These are phyloP conservation scores for Tortrix viridana DNA, from an alignment of 2,888 invertebrate species.

Conservation along the genomic window DNA sequence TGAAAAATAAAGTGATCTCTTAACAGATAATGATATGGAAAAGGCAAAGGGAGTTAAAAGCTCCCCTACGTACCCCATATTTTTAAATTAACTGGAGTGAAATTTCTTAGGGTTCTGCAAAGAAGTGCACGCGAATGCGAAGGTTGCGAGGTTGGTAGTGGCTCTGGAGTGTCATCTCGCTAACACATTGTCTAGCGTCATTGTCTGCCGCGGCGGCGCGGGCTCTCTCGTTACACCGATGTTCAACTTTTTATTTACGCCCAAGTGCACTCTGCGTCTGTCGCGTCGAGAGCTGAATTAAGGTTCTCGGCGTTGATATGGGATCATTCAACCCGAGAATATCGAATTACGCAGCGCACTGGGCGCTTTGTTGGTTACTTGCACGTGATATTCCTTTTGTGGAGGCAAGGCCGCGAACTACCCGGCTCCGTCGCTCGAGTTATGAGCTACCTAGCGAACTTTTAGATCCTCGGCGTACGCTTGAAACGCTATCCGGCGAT, in stretches of 20 bases:
- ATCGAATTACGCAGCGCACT: constrained; percentile 80
- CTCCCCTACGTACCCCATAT: constrained; percentile 24
- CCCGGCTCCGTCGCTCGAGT: constrained; percentile 37
- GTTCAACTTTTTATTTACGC: constrained; percentile 83
- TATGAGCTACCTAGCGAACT: constrained; percentile 38
- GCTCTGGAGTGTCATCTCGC: constrained; percentile 73
- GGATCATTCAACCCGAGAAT: constrained; percentile 82
- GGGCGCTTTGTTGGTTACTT: constrained; percentile 78
- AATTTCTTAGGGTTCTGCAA: constrained; percentile 40
- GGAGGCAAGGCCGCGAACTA: constrained; percentile 46
- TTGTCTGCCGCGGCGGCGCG: constrained; percentile 68
- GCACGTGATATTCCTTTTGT: constrained; percentile 80
- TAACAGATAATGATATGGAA: constrained; percentile 27
- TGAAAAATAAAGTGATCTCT: constrained; percentile 6
- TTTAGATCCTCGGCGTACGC: constrained; percentile 32
- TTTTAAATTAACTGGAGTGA: constrained; percentile 35
- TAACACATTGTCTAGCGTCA: constrained; percentile 80
- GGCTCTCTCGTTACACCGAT: constrained; percentile 70
- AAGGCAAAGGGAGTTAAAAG: constrained; percentile 15
- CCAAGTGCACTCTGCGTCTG: constrained; percentile 80
- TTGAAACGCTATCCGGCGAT: constrained; percentile 44
- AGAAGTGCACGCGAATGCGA: constrained; percentile 52
- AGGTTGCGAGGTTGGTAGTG: constrained; percentile 66
- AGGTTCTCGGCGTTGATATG: constrained; percentile 80
- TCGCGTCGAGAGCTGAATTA: constrained; percentile 79